phyloP scores from a whole-genome alignment of 2,113 vertebrate species.

The Hemiscyllium ocellatum region DNA sequence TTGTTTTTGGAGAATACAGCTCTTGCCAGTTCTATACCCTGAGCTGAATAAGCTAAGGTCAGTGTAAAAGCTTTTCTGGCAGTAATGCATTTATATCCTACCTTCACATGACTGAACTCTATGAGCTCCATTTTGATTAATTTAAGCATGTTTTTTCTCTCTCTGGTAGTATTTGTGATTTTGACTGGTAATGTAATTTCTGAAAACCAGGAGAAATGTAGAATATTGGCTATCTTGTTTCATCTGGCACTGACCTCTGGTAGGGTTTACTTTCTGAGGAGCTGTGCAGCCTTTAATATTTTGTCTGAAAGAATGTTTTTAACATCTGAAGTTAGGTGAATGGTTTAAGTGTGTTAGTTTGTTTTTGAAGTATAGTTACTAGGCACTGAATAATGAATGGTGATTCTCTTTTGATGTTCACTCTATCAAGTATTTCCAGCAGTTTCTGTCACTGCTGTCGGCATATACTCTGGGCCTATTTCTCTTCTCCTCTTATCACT shows the following conservation, averaged over 20 bases:
- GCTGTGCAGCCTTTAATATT: background rate
- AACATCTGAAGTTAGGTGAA: background rate
- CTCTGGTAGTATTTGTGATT: background rate
- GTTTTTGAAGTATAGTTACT: background rate
- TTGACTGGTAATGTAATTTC: background rate
- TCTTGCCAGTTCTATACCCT: background rate
- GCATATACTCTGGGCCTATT: no score
- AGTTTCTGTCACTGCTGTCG: no score
- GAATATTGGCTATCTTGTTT: background rate
- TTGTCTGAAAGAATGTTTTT: background rate
- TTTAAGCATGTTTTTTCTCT: background rate
- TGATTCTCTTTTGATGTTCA: no score
- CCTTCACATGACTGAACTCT: background rate
- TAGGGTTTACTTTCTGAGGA: background rate
- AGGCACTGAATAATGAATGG: background rate
- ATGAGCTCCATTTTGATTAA: background rate
- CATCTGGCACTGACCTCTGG: background rate
- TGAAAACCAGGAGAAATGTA: background rate
- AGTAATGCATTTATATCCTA: background rate
- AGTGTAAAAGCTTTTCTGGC: background rate
- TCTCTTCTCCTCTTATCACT: no score
- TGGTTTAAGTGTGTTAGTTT: no score
- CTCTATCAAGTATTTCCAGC: no score
- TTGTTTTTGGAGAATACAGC: background rate
- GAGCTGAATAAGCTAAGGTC: background rate